Conservation (phyloP, 2,888 invertebrate genomes). For the Eumerus sabulonum region DNA sequence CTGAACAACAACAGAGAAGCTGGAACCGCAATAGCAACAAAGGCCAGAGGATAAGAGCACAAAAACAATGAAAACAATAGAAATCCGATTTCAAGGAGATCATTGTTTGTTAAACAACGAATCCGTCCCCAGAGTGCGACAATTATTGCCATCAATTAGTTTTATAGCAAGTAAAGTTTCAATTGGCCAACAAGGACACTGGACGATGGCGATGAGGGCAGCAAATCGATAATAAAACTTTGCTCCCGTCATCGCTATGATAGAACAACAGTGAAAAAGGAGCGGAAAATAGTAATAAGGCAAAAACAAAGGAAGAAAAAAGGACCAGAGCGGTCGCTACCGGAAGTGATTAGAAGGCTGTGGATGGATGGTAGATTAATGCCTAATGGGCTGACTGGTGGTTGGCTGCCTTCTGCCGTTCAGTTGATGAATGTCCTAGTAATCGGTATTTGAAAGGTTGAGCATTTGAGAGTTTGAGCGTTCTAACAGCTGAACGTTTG, state of each 20-base stretch:
- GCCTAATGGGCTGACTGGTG: too few species aligned
- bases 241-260: slow-evolving; percentile 6
- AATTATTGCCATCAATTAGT: slow-evolving; percentile 66
- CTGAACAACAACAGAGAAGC: neutral
- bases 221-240: slow-evolving; percentile 59
- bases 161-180: slow-evolving; percentile 60
- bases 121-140: slow-evolving; percentile 46
- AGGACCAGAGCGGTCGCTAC: neutral
- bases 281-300: neutral
- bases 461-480: too few species aligned
- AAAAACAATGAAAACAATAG: slow-evolving; percentile 32
- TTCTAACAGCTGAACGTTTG: too few species aligned
- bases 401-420: too few species aligned
- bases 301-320: neutral
- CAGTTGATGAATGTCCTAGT: too few species aligned
- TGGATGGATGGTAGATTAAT: too few species aligned
- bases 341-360: too few species aligned
- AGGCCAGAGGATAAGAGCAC: neutral
- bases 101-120: slow-evolving; percentile 52
- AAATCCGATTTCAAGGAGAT: slow-evolving; percentile 47
- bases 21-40: too few species aligned
- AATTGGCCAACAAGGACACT: slow-evolving; percentile 44
- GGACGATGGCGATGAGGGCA: neutral
- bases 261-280: slow-evolving; percentile 8
- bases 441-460: too few species aligned